Evolutionary conservation across 2,888 invertebrate species (phyloP), one percentile per base, ranked within the genome.

Genomic region (Carabus problematicus): DNA sequence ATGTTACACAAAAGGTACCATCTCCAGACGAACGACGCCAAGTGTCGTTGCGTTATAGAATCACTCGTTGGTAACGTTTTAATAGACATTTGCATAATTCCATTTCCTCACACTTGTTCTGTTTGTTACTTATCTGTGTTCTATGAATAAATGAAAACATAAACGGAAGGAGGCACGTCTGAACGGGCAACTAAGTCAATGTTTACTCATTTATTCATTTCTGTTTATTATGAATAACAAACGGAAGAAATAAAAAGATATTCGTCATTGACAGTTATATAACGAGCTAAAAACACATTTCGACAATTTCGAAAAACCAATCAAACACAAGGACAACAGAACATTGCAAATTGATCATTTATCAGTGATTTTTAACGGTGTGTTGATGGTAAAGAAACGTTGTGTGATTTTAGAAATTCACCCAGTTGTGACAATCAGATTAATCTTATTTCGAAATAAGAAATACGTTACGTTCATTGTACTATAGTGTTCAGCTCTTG

Each of bases 21-120:
- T 19, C 49, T 49, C 14, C 12, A 49, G 8, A 12, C 12, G 9
- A 16, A 9, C 29, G 41, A 19, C 2, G 3, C 6, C 29, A 29
- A 29, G 29, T 29, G 6, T 29, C 29, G 29, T 29, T 29, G 29
- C 29, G 45, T n/a, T 19, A n/a, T n/a, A 43, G 18, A 59, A 4
- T 41, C 63, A 63, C 40, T 63, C 63, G 42, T 12, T 14, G 42
- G 63, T 54, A 63, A 63, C 63, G 54, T 52, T 63, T 52, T 63
- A 63, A 63, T 63, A 41, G 41, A 7, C 39, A 63, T 63, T 63
- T 63, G 63, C 54, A 63, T 63, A 54, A 63, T 52, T 63, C 41
- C 40, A 12, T 63, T 63, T 63, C 63, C 63, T n/a, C n/a, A 40
- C 19, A 54, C 54, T 49, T 41, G 41, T 14, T 49, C 29, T 12